These are phyloP conservation scores for Xyliphius kryptos DNA, from an alignment of 2,113 vertebrate genomes.

Conservation along the genomic window DNA sequence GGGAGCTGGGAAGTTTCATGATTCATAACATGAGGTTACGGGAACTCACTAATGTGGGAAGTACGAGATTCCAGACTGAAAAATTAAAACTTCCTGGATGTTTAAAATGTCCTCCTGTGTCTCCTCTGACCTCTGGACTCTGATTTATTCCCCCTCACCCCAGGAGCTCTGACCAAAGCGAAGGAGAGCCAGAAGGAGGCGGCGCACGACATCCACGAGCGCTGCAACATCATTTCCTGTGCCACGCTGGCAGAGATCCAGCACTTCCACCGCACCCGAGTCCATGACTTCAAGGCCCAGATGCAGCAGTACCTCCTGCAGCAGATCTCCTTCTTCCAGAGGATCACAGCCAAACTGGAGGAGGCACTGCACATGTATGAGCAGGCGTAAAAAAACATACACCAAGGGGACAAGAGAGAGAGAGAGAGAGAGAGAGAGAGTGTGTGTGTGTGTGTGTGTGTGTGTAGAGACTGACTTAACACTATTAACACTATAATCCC, in stretches of 20 bases:
- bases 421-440: too few relatives aligned
- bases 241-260: conserved; percentile 95
- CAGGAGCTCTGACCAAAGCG: conserved; percentile 95
- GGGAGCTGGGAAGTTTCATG: too few relatives aligned
- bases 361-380: conserved; percentile 88
- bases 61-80: too few relatives aligned
- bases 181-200: conserved; percentile 79
- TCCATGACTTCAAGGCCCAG: conserved; percentile 90
- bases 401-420: too few relatives aligned
- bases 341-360: conserved; percentile 92
- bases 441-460: too few relatives aligned
- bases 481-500: too few relatives aligned
- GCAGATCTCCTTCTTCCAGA: conserved; percentile 95
- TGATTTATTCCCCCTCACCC: background rate
- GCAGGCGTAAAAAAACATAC: conserved; percentile 57
- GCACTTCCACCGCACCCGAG: conserved; percentile 91
- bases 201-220: conserved; percentile 82
- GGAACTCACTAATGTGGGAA: too few relatives aligned
- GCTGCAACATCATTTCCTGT: conserved; percentile 96
- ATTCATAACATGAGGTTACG: too few relatives aligned
- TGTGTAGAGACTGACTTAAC: too few relatives aligned
- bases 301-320: conserved; percentile 94
- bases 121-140: conserved; percentile 5
- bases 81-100: too few relatives aligned
- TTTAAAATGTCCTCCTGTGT: too few relatives aligned